These are phyloP conservation scores for Lottia scabra DNA, from an alignment of 2,888 invertebrate genomes.

Conservation along the genomic window DNA sequence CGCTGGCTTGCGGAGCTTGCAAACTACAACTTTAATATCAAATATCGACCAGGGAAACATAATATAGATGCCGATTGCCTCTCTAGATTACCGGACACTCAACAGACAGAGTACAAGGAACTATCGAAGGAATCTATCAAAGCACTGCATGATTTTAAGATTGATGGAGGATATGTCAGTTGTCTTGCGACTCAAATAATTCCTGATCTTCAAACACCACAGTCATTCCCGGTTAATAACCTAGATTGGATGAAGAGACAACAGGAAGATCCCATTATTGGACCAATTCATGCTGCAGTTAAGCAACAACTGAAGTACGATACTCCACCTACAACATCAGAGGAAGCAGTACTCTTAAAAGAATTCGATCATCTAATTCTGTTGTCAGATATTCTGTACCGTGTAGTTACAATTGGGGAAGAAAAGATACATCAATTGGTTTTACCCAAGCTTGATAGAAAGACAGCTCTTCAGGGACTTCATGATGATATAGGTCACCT, in stretches of 20 bases:
- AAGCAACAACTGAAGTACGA: too few relatives aligned
- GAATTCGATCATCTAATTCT: not conserved
- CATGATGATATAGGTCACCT: not conserved
- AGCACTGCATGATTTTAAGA: too few relatives aligned
- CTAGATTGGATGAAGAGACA: not conserved
- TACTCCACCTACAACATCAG: too few relatives aligned
- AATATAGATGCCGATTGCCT: slow-evolving; percentile 36
- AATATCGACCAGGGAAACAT: slow-evolving; percentile 30
- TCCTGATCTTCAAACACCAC: too few relatives aligned
- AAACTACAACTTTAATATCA: slow-evolving; percentile 29
- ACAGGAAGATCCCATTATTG: not conserved
- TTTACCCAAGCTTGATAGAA: not conserved
- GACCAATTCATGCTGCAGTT: too few relatives aligned
- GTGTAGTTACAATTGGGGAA: not conserved
- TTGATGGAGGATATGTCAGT: too few relatives aligned
- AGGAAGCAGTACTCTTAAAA: too few relatives aligned
- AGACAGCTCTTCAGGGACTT: not conserved
- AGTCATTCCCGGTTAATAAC: not conserved
- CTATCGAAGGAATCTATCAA: not conserved
- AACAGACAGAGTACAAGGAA: not conserved
- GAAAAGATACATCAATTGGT: not conserved
- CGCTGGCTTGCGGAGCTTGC: slow-evolving; percentile 30
- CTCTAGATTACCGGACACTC: slow-evolving; percentile 32
- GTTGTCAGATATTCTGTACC: not conserved
- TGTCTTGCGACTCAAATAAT: too few relatives aligned